Conservation (phyloP, 2,888 invertebrate species). For the Pantelozetes paolii region DNA sequence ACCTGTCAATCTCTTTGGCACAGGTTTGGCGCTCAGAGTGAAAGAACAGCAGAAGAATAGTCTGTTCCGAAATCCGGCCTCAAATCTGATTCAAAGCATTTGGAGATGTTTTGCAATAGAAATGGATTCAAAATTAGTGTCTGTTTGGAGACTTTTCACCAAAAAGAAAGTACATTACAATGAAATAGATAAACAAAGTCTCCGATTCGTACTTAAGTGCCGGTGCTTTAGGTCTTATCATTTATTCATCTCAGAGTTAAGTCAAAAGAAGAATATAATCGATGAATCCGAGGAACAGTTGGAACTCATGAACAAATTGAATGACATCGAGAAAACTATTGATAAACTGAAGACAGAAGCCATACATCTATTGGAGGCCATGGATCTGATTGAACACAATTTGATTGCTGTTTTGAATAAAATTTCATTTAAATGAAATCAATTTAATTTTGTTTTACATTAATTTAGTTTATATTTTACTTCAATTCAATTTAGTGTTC, state of each 20-base stretch:
- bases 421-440: no score
- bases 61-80: neutral
- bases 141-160: neutral
- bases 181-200: neutral
- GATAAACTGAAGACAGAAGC: no score
- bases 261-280: no score
- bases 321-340: no score
- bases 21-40: constrained; percentile 12
- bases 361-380: no score
- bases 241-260: neutral
- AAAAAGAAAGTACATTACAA: neutral
- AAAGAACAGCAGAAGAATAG: neutral
- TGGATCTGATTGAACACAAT: no score
- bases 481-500: no score
- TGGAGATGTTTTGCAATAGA: constrained; percentile 27
- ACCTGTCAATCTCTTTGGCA: neutral
- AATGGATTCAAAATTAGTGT: neutral
- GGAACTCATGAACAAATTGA: no score
- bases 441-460: no score
- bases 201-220: neutral
- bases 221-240: neutral
- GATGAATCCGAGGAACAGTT: no score
- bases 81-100: constrained; percentile 12
- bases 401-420: no score
- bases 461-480: no score